Evolutionary conservation across 2,888 invertebrate species (phyloP), one percentile per base, ranked within the genome.

Genomic region (Dasypolia templi): DNA sequence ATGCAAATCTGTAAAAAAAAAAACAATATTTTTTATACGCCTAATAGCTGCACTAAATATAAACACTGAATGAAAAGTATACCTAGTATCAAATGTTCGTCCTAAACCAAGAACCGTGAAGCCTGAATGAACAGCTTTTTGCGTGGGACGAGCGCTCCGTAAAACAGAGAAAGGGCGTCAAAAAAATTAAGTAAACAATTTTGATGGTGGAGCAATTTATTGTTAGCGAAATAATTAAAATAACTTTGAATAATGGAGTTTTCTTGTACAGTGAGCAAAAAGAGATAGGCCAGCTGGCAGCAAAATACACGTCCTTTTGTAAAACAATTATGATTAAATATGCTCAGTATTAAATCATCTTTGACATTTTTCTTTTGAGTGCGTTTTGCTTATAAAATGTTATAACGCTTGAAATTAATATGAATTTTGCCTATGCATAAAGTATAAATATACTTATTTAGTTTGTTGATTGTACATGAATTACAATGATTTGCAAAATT

Each of bases 201-300:
- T 83, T 80, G 67, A 83, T 83, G 84, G 65, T 55, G 59, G 79
- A 77, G 77, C 77, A 82, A 78, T 82, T 78, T 78, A 78, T 78
- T 77, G 82, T 82, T 56, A 65, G 81, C 61, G 42, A 67, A 77
- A 68, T 82, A 70, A 82, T 79, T 83, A 83, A 83, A 78, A 82
- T 78, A 82, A 78, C 82, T 76, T 76, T 82, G 77, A 78, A 78
- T 82, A 82, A 78, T 78, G 77, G 66, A 76, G 56, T 82, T 82
- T 82, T 62, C 62, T 76, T 66, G 82, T 78, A 75, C 42, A 55
- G 81, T 81, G 35, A 81, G 66, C 75, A 80, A 61, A 72, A 76
- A 61, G 22, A 49, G 73, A 76, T 76, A 79, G 72, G 73, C 39
- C 11, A 26, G 22, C n/a, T 32, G n/a, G n/a, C 58, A 42, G 49